phyloP scores from a whole-genome alignment of 2,113 vertebrate genomes.

The Excalfactoria chinensis region DNA sequence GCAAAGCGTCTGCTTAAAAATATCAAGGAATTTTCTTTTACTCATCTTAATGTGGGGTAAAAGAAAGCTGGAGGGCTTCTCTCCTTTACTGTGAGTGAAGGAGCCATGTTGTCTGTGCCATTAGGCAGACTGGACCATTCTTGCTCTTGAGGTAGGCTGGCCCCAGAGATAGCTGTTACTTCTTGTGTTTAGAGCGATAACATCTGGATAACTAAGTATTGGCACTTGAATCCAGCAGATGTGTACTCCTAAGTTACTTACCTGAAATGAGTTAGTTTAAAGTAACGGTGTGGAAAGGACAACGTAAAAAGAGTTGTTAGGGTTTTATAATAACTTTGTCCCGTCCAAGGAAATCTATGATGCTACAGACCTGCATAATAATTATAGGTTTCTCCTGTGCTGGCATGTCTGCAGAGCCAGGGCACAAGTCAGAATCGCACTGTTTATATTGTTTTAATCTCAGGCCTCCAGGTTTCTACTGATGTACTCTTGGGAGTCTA shows the following conservation, averaged over 20 bases:
- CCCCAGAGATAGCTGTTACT: not conserved
- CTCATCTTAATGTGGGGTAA: too few relatives aligned
- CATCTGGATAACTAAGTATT: not conserved
- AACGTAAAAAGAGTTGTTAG: not conserved
- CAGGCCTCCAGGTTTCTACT: not conserved
- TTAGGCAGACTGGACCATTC: not conserved
- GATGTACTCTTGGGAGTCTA: not conserved
- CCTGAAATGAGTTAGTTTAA: not conserved
- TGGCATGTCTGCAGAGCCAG: not conserved
- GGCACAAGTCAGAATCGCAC: not conserved
- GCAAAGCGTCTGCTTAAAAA: not conserved
- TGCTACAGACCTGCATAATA: not conserved
- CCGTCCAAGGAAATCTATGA: not conserved
- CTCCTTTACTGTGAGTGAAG: not conserved
- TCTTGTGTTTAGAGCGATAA: not conserved
- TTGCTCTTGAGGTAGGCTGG: not conserved
- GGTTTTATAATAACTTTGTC: not conserved
- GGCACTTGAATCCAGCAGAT: fast-evolving
- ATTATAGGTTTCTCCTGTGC: not conserved
- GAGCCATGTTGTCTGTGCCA: not conserved
- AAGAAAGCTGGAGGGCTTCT: not conserved
- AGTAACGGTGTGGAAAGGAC: not conserved
- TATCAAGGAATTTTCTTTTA: not conserved
- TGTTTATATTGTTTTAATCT: not conserved
- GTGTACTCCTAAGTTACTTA: fast-evolving